Conservation (phyloP, 1,140 invertebrate species). For the Stenopsyche tienmushanensis region DNA sequence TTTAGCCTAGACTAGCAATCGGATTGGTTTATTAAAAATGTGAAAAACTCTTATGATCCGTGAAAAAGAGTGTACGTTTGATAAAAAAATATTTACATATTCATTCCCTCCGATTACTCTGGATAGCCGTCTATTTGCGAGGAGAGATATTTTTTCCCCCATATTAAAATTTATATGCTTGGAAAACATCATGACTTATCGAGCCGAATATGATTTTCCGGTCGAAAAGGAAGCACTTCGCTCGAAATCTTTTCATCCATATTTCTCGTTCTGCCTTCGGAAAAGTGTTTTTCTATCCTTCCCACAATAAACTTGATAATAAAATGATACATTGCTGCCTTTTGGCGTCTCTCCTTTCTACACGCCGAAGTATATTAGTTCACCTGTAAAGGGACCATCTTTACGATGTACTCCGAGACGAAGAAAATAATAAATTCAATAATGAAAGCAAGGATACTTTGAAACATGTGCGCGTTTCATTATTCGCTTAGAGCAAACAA, state of each 20-base stretch:
- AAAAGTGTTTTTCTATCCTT: background rate
- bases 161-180: constrained; percentile 8
- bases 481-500: background rate
- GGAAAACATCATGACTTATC: constrained; percentile 13
- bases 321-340: constrained; percentile 17
- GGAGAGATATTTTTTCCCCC: background rate
- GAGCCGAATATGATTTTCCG: constrained; percentile 10
- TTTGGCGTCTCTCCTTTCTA: background rate
- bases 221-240: constrained; percentile 12
- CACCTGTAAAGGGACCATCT: background rate
- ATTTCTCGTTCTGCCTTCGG: background rate
- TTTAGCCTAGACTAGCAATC: no score
- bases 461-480: no score
- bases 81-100: no score
- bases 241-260: constrained; percentile 10
- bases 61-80: no score
- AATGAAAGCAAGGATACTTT: constrained; percentile 14
- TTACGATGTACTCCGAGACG: constrained; percentile 7
- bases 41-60: no score
- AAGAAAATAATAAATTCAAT: constrained; percentile 13
- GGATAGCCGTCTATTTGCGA: no score
- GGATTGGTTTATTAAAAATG: no score
- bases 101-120: no score
- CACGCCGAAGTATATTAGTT: no score
- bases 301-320: constrained; percentile 21